A percentile compares a stretch with the other conserved stretches of the same genome.
These are phyloP conservation scores for Sinella curviseta DNA, from an alignment of 1,140 invertebrate species.

Conservation along the genomic window DNA sequence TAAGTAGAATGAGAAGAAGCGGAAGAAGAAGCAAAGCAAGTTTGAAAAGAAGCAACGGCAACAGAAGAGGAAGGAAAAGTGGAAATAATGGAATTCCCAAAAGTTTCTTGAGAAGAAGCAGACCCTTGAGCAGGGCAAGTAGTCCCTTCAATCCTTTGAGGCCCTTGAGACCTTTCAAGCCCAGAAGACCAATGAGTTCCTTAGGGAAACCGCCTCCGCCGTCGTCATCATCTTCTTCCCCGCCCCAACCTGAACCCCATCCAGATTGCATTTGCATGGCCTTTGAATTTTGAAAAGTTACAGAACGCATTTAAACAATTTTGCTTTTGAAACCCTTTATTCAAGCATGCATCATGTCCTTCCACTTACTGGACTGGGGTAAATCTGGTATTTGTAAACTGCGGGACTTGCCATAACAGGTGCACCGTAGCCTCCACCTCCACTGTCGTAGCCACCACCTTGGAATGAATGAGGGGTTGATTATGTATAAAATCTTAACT, in stretches of 20 bases:
- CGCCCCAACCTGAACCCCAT: constrained; percentile 24
- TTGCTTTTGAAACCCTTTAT: no score
- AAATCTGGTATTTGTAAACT: constrained; percentile 36
- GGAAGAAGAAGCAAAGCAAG: constrained; percentile 30
- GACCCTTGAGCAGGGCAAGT: constrained; percentile 26
- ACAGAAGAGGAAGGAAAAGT: constrained; percentile 21
- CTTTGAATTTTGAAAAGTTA: constrained; percentile 5
- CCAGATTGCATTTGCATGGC: constrained; percentile 8
- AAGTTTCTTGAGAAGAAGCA: constrained; percentile 35
- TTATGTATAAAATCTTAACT: no score
- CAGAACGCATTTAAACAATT: background rate
- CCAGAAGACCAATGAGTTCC: constrained; percentile 36
- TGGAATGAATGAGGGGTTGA: no score
- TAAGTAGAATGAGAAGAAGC: constrained; percentile 33
- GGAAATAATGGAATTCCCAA: constrained; percentile 28
- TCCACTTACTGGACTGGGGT: constrained; percentile 27
- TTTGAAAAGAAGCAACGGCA: constrained; percentile 32
- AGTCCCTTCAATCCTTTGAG: constrained; percentile 10
- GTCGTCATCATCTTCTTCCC: constrained; percentile 19
- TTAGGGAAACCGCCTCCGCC: constrained; percentile 21
- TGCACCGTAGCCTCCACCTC: constrained; percentile 2
- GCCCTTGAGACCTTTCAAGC: constrained; percentile 39
- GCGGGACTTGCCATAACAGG: background rate
- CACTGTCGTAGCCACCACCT: no score
- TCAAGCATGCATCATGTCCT: no score